These are phyloP conservation scores for Nasonia giraulti DNA, from an alignment of 1,140 invertebrate species.

Conservation along the genomic window DNA sequence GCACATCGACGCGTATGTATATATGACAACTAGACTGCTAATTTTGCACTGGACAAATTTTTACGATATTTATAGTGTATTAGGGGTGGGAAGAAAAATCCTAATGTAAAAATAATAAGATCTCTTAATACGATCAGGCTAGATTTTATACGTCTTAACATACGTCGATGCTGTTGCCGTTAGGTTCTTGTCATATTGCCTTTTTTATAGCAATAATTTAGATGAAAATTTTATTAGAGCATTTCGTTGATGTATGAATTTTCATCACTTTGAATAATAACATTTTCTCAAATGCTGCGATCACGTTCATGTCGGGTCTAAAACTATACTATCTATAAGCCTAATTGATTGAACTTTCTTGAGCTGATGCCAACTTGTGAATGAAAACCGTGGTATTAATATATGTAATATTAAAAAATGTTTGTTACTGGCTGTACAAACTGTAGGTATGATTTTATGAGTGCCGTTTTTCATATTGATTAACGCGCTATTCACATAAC, in stretches of 20 bases:
- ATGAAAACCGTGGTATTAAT: not conserved
- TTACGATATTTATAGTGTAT: conserved; percentile 50
- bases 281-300: conserved; percentile 19
- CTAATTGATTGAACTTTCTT: not conserved
- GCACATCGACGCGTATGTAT: conserved; percentile 42
- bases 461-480: not conserved
- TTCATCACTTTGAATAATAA: conserved; percentile 15
- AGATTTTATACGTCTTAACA: conserved; percentile 47
- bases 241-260: conserved; percentile 22
- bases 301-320: conserved; percentile 33
- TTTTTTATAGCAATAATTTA: conserved; percentile 49
- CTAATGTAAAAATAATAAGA: conserved; percentile 45
- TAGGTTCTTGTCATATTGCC: conserved; percentile 42
- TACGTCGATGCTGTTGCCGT: conserved; percentile 37
- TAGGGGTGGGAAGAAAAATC: conserved; percentile 40
- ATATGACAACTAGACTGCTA: conserved; percentile 49
- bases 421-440: not conserved
- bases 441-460: not conserved
- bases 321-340: conserved; percentile 7
- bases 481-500: not conserved
- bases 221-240: conserved; percentile 29
- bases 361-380: conserved; percentile 30
- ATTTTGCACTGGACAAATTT: conserved; percentile 51
- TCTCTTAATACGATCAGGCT: conserved; percentile 27
- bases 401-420: not conserved